Evolutionary conservation across 2,888 invertebrate species (phyloP).

Genomic region (Lithosia quadra): DNA sequence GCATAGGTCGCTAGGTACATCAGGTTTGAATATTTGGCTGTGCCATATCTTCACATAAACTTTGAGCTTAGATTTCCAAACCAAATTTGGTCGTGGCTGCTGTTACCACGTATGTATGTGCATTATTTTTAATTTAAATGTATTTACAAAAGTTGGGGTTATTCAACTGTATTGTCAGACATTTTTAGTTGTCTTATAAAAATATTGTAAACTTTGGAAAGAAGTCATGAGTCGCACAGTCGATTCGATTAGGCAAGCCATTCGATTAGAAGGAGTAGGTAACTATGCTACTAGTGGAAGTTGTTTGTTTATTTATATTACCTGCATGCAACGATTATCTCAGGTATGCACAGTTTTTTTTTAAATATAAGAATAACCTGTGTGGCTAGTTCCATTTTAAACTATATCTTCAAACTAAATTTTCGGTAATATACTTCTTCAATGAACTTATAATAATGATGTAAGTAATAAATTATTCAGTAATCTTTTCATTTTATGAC

Average conservation of each 20-base stretch:
- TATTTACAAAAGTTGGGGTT: neutral
- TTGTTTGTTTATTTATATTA: neutral
- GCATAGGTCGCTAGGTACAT: neutral
- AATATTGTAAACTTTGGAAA: neutral
- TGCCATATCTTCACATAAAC: neutral
- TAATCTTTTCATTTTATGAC: conserved; percentile 10
- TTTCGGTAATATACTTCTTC: neutral
- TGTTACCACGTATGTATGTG: neutral
- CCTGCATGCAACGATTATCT: neutral
- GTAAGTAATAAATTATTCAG: neutral
- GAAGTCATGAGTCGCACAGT: neutral
- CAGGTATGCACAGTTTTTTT: neutral
- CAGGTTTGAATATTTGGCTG: neutral
- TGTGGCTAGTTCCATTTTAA: neutral
- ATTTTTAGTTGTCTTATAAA: neutral
- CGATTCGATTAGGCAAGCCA: no score
- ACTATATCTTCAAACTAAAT: neutral
- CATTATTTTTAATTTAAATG: neutral
- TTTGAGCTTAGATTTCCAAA: neutral
- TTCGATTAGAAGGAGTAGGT: neutral
- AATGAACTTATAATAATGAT: conserved; percentile 5
- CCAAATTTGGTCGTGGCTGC: neutral
- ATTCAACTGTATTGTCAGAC: neutral
- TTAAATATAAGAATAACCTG: neutral
- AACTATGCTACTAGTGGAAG: no score